Base-by-base conservation (phyloP, 2,888 invertebrate genomes). In the Thumatha senex region DNA sequence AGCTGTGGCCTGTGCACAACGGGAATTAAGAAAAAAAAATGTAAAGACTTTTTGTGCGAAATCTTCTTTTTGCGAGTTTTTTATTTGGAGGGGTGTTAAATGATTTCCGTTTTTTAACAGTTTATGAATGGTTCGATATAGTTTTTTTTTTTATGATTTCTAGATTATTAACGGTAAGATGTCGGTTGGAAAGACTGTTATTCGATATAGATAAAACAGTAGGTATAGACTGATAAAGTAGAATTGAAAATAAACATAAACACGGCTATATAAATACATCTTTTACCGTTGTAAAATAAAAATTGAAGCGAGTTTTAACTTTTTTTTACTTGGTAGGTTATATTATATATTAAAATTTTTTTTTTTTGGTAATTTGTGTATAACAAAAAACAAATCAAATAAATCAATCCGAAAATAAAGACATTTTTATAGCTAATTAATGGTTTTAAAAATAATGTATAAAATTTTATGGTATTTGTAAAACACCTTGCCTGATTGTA, bases 11-110 rank as follows among this genome's bases (percentile, higher is more conserved):
- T 11, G 31, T 40, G 43, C 33, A 9, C 33, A 36, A 42, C 30
- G 54, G 54, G 51, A 54, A 50, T 41, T 24, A 7, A 10, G 33
- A 29, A 31, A 48, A 49, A 35, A 46, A 40, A 54, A 41, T 13
- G 3, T n/a, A 8, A 24, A 13, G 24, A 14, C 43, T 49, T 45
- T 48, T 45, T 46, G 45, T 15, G 34, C 49, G 33, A 43, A 42
- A 46, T 36, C 36, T 12, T 49, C 36, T 46, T 46, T 46, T 46
- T 46, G 1, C 7, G 15, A 1, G 42, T 38, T 14, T 36, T 41
- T 30, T 38, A 15, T 31, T 33, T 33, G 1, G 29, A 38, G 39
- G 43, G 44, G 43, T 43, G 49, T 8, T 31, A 15, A 40, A 43
- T 43, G 7, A 29, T 18, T 33, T 34, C 13, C 31, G 31, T 48